Conservation (phyloP, 2,113 vertebrate genomes). For the Austrofundulus limnaeus region DNA sequence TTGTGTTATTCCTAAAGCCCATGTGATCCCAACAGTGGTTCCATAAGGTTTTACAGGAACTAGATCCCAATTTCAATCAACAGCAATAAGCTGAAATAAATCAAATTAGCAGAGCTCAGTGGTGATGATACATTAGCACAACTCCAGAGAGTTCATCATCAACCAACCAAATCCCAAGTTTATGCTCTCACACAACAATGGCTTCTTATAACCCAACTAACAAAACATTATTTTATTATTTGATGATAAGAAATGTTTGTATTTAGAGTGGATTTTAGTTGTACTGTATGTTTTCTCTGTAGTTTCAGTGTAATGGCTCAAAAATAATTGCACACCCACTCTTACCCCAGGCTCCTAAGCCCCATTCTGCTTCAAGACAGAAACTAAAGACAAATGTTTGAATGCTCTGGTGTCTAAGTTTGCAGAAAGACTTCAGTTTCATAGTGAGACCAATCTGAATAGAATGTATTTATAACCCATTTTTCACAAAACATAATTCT, state of each 20-base stretch:
- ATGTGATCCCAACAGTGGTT: too few species aligned
- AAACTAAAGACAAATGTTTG: constrained; percentile 46
- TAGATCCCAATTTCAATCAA: too few species aligned
- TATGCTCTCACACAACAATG: constrained; percentile 26
- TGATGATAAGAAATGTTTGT: too few species aligned
- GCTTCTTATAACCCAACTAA: too few species aligned
- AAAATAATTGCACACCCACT: neutral
- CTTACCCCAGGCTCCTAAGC: constrained; percentile 3
- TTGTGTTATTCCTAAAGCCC: too few species aligned
- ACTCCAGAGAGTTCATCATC: constrained; percentile 19
- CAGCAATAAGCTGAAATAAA: too few species aligned
- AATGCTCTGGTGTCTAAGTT: constrained; percentile 26
- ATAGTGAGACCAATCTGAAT: too few species aligned
- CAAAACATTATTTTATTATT: too few species aligned
- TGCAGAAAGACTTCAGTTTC: constrained; percentile 27
- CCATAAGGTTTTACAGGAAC: too few species aligned
- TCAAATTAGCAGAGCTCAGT: constrained; percentile 15
- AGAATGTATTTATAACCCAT: constrained; percentile 45
- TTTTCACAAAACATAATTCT: constrained; percentile 28
- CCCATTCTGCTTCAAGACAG: constrained; percentile 13
- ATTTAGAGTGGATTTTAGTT: neutral
- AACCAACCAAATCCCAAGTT: constrained; percentile 6
- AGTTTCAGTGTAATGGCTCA: constrained; percentile 1
- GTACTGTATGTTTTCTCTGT: neutral
- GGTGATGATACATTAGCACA: constrained; percentile 51